Evolutionary conservation across 2,888 invertebrate species (phyloP).

Genomic region (Rhyacophila evoluta): DNA sequence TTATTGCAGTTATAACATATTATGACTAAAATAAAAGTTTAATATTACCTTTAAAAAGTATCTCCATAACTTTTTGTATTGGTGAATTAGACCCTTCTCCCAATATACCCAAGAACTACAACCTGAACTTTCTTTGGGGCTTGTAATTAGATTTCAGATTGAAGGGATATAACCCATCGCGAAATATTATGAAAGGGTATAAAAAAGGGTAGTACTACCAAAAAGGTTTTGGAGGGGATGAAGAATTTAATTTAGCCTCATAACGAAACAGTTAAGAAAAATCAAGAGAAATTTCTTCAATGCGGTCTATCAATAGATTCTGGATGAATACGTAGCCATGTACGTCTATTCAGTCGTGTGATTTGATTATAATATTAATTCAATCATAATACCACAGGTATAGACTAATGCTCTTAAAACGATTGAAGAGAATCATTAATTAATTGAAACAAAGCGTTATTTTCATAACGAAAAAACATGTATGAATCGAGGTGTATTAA

Average conservation of each 20-base stretch:
- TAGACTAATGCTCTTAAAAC: too few species aligned
- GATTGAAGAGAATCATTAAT: too few species aligned
- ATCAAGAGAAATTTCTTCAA: background rate
- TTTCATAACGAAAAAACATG: background rate
- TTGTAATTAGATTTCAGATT: slow-evolving; percentile 14
- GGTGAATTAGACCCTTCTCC: background rate
- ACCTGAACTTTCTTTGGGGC: background rate
- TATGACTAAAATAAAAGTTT: too few species aligned
- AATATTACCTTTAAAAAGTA: too few species aligned
- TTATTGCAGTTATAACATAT: too few species aligned
- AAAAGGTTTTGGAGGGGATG: background rate
- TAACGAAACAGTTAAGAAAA: background rate
- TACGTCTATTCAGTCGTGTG: background rate
- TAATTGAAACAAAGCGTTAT: too few species aligned
- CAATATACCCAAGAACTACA: background rate
- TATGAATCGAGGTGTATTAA: too few species aligned
- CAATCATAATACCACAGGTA: too few species aligned
- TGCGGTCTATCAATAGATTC: background rate
- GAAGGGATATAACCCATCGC: slow-evolving; percentile 7
- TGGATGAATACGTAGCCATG: background rate
- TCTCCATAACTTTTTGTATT: background rate
- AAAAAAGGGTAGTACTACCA: background rate
- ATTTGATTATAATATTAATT: too few species aligned
- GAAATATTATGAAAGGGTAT: slow-evolving; percentile 15
- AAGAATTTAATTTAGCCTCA: background rate